These are phyloP conservation scores for Cephus pulcher DNA, from an alignment of 2,888 invertebrate genomes.

Conservation along the genomic window DNA sequence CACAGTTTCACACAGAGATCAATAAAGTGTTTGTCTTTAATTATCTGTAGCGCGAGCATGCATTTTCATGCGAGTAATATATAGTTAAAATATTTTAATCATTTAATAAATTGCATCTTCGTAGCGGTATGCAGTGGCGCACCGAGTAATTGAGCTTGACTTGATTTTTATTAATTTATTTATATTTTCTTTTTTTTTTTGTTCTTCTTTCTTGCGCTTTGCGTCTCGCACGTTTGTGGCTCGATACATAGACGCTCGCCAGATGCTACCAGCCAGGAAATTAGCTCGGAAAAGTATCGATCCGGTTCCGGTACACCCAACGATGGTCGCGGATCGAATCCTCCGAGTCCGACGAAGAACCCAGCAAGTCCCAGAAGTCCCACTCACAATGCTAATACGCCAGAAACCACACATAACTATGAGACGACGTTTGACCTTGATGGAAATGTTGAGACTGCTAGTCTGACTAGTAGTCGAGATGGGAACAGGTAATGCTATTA, in stretches of 20 bases:
- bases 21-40: neutral
- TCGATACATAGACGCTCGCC: constrained; percentile 59
- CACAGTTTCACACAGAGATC: neutral
- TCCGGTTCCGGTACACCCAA: constrained; percentile 55
- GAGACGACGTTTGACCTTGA: constrained; percentile 91
- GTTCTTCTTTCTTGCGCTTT: constrained; percentile 38
- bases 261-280: constrained; percentile 60
- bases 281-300: constrained; percentile 60
- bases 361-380: constrained; percentile 54
- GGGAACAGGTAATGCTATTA: constrained; percentile 76
- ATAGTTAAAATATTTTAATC: neutral
- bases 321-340: constrained; percentile 50
- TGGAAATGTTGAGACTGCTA: constrained; percentile 92
- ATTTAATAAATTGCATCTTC: neutral
- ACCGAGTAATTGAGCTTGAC: constrained; percentile 5
- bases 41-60: neutral
- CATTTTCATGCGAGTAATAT: neutral
- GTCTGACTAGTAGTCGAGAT: constrained; percentile 77
- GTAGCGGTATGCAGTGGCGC: neutral
- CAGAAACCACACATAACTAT: constrained; percentile 75
- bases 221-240: constrained; percentile 42
- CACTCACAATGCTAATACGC: constrained; percentile 48
- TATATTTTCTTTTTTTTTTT: constrained; percentile 28
- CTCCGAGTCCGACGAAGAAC: constrained; percentile 60
- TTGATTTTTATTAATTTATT: constrained; percentile 29